phyloP scores from a whole-genome alignment of 2,797 vertebrate genomes.

The Argyrosomus regius region DNA sequence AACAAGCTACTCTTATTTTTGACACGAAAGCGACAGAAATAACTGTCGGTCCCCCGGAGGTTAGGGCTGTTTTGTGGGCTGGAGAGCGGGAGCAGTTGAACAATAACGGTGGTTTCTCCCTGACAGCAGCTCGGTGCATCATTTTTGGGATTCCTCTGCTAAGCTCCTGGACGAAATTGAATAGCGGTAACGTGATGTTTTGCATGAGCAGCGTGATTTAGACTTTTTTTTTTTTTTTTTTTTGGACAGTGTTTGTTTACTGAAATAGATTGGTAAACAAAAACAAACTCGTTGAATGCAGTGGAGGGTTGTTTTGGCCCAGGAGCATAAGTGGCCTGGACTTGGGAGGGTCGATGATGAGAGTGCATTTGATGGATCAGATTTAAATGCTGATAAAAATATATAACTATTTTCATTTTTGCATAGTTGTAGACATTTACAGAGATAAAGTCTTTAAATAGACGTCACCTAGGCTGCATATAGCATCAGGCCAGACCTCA shows the following conservation, averaged over 20 bases:
- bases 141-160: constrained; percentile 60
- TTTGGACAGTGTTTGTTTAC: constrained; percentile 29
- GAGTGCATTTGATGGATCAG: constrained; percentile 27
- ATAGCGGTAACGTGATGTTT: constrained; percentile 64
- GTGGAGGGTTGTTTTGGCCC: constrained; percentile 28
- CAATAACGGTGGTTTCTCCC: constrained; percentile 56
- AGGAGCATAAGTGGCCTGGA: constrained; percentile 59
- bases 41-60: neutral
- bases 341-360: constrained; percentile 47
- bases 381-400: constrained; percentile 34
- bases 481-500: neutral
- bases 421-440: neutral
- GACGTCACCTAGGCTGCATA: neutral
- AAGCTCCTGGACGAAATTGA: constrained; percentile 45
- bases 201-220: constrained; percentile 44
- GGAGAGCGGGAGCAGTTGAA: constrained; percentile 45
- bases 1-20: neutral
- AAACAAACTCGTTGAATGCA: constrained; percentile 19
- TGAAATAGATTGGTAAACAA: constrained; percentile 32
- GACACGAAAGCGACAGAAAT: neutral
- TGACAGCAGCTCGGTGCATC: constrained; percentile 75
- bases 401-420: neutral
- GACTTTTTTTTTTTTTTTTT: neutral
- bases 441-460: neutral
- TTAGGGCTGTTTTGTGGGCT: constrained; percentile 6